Evolutionary conservation across 92 coral and sea anemone genomes (phyloP), one percentile per base, ranked within the genome.

Genomic region (Epizoanthus ramosus): DNA sequence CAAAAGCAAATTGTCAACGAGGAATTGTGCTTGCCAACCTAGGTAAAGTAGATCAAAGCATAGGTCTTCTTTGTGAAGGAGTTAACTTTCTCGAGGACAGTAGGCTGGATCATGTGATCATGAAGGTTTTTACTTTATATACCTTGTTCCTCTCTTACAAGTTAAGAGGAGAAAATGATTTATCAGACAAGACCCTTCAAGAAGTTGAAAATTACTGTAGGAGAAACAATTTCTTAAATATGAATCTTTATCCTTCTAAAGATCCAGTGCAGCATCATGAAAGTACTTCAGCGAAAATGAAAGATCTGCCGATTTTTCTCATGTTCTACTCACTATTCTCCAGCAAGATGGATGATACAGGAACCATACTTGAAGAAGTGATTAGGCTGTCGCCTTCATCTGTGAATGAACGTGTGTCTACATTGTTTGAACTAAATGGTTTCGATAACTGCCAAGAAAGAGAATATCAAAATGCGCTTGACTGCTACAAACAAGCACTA

Each of bases 21-120:
- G 65, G 65, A n/a, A 60, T 60, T n/a, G n/a, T 60, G 65, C 65
- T 60, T 60, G 65, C 65, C 28, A 60, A 60, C 28, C 65, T 60
- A 23, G 65, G 65, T 60, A 60, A 60, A 60, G 65, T 60, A 60
- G 65, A 60, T n/a, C 23, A 60, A 60, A 25, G 65, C 24, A 60
- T 60, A 60, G 28, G 23, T 18, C 65, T 5, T 22, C 23, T 60
- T n/a, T n/a, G 23, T 60, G 65, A 60, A 19, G 65, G 65, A 60
- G 23, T 60, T 60, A 19, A 6, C 2, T 19, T 13, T n/a, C 65
- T 60, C 24, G 65, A 60, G 23, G 24, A 60, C 9, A 60, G 23
- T 25, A 60, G 65, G 23, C 23, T 23, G 23, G 65, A 19, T 25
- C 65, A 60, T 3, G 65, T 60, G 28, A 28, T 28, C 31, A 60